Conservation (phyloP, 2,888 invertebrate genomes). For the Koerneria pararmatus region DNA sequence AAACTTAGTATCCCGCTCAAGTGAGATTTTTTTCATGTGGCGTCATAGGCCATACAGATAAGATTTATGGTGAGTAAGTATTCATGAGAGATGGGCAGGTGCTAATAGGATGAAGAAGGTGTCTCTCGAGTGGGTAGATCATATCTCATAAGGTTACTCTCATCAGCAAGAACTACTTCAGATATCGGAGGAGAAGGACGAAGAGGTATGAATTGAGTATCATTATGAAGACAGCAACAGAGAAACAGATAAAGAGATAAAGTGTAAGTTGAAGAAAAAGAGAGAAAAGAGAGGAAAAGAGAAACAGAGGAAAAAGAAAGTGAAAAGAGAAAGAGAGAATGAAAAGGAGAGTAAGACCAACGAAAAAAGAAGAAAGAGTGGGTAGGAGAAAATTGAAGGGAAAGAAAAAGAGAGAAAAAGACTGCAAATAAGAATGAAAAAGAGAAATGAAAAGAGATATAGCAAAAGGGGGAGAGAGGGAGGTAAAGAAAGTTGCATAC, state of each 20-base stretch:
- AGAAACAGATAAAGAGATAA: not conserved
- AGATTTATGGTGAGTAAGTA: too few species aligned
- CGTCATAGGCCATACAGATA: too few species aligned
- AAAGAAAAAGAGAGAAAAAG: not conserved
- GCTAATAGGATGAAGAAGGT: too few species aligned
- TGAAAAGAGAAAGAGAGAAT: not conserved
- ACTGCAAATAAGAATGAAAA: conserved; percentile 1
- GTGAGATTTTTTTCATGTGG: too few species aligned
- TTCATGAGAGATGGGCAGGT: too few species aligned
- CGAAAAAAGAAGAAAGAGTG: not conserved
- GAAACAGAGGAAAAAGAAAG: not conserved
- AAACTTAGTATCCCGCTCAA: too few species aligned
- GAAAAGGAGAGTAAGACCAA: not conserved
- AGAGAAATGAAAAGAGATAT: conserved; percentile 15
- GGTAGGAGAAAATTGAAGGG: too few species aligned
- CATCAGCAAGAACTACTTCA: too few species aligned
- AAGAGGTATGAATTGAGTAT: not conserved
- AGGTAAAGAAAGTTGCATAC: conserved; percentile 1
- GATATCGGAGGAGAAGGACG: too few species aligned
- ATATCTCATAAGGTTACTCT: too few species aligned
- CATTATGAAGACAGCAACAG: too few species aligned
- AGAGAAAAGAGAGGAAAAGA: not conserved
- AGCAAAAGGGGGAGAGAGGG: conserved; percentile 2
- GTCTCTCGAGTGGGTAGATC: too few species aligned
- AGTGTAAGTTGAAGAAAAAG: not conserved